Percentiles rank a stretch among this genome's conserved stretches.
Conservation (phyloP, 2,888 invertebrate species). For the Acronicta leporina region DNA sequence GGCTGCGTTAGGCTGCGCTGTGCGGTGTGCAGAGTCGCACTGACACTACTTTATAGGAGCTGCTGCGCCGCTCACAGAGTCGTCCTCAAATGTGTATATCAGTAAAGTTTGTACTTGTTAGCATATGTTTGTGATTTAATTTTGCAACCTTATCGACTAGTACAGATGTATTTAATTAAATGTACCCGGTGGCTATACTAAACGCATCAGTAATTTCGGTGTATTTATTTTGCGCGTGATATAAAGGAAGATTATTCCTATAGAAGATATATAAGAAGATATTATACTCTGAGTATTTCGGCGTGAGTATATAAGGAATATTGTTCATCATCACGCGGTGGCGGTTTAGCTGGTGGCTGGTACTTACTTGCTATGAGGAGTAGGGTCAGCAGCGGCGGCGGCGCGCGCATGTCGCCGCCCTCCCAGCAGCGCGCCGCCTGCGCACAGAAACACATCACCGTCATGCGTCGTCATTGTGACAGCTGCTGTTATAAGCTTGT, state of each 20-base stretch:
- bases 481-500: too few species aligned
- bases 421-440: slow-evolving; percentile 7
- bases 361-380: slow-evolving; percentile 26
- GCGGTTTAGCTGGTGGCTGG: too few species aligned
- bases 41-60: slow-evolving; percentile 20
- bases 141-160: slow-evolving; percentile 11
- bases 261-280: too few species aligned
- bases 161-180: neutral
- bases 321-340: too few species aligned
- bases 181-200: too few species aligned
- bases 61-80: slow-evolving; percentile 10
- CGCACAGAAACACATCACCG: neutral
- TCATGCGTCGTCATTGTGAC: too few species aligned
- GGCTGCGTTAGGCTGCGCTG: slow-evolving; percentile 3
- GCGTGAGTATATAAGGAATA: too few species aligned
- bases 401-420: slow-evolving; percentile 15
- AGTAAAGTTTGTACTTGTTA: slow-evolving; percentile 27
- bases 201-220: too few species aligned
- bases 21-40: neutral
- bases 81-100: slow-evolving; percentile 35
- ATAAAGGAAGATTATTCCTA: too few species aligned
- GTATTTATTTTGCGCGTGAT: too few species aligned
- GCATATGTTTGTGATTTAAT: slow-evolving; percentile 17
- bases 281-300: too few species aligned
- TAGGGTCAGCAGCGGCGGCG: slow-evolving; percentile 20